Evolutionary conservation across 2,888 invertebrate species (phyloP), one percentile per base, ranked within the genome.

Genomic region (Netelia melanura): DNA sequence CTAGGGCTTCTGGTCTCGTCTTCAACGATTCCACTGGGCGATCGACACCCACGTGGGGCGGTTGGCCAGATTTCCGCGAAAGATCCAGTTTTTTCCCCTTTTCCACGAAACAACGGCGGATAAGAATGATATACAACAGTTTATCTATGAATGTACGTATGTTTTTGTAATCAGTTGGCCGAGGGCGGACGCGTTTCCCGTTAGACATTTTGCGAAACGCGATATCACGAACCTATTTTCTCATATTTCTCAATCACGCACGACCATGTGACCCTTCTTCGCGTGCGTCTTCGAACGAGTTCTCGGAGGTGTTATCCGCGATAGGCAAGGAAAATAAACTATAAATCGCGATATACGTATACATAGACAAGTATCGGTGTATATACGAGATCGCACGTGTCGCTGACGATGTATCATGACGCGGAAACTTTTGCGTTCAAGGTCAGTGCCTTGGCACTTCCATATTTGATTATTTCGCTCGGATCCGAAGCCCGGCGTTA

Each of bases 301-400:
- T 88, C 87, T 88, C 83, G 68, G 30, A 82, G 75, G 61, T 84
- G 80, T 65, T 78, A 78, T 83, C 68, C 74, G 58, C 70, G 85
- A 87, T 87, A 84, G 81, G 81, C 62, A 83, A 38, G 62, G 58
- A 80, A 76, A 81, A 81, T 76, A 70, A 56, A 62, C 54, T 44
- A 81, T 81, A 48, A 76, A 81, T 76, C 44, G 11, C 14, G 70
- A 62, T 48, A 68, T n/a, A 52, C 61, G 21, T 58, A 61, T 38
- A 44, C 23, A 56, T 25, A 6, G 14, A 48, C 11, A 48, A 48
- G 48, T 48, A 48, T 48, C 21, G 23, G 23, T 23, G 21, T 23
- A 21, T 52, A n/a, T 48, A 64, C 43, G 54, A 54, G 38, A 58
- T 21, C 21, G 64, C 71, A 71, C 79, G 71, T 64, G 79, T 71